Base-by-base conservation (phyloP, 2,888 invertebrate genomes). In the Seira musarum region DNA sequence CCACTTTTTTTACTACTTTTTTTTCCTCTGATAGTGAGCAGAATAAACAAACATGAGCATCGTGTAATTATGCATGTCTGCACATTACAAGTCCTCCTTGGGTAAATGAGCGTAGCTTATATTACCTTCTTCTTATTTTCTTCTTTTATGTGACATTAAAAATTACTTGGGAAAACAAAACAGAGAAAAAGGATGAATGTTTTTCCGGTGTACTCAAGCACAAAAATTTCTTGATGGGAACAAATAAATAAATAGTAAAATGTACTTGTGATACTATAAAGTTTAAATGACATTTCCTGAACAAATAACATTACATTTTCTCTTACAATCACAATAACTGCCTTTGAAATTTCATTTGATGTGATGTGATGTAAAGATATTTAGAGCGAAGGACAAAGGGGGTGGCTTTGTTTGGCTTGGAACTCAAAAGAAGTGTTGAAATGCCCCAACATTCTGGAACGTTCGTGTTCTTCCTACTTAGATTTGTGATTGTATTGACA, bases 361-460 rank as follows among this genome's bases (percentile, higher is more conserved):
- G 30, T 30, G 8, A 30, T 30, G 30, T 30, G 30, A 30, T 30
- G 30, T 30, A 8, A 30, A 2, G 30, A 30, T 30, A 30, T 30
- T 30, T 30, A 30, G 30, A 30, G 30, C 8, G 30, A 30, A 30
- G 30, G 30, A 30, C 3, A 2, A 8, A 30, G 30, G 30, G 30
- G 30, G 30, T 30, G 30, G 30, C 30, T 30, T 2, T 30, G 30
- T n/a, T n/a, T n/a, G n/a, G n/a, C n/a, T n/a, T n/a, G n/a, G n/a
- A n/a, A n/a, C n/a, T n/a, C n/a, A n/a, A n/a, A 40, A 53, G n/a
- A 46, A 40, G 71, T 71, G 71, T 71, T 71, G 71, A 61, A 63
- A 71, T 71, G 71, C 71, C 71, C 71, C 63, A 13, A n/a, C 53
- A 13, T 21, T 15, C 49, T 22, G 35, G 10, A 17, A 35, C 10